Base-by-base conservation (phyloP, 2,113 vertebrate genomes). In the Garra rufa region DNA sequence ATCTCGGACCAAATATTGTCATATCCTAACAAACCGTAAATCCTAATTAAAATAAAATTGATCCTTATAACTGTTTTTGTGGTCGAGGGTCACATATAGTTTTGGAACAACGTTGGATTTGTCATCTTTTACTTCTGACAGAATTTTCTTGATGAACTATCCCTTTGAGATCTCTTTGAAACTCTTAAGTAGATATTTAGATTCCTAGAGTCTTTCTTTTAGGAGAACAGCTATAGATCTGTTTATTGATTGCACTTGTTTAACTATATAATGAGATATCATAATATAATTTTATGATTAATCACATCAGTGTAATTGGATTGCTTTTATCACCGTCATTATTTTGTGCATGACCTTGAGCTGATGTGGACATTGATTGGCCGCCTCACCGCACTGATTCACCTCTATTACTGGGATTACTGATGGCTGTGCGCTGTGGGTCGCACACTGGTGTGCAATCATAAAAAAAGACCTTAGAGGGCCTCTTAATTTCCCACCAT, bases 271-370 rank as follows among this genome's bases (percentile, higher is more conserved):
- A 65, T 63, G 44, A 50, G 77, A 8, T 8, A 70, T 82, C 63
- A 34, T 70, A 70, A 46, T 21, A 83, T 85, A 69, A 76, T 63
- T 43, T 14, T 17, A 9, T 74, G 77, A 78, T 88, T 82, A 82
- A 78, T 88, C 67, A 69, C 41, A 41, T 52, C 34, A 38, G 61
- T 78, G 75, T 74, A 86, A 90, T 90, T 77, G 21, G 46, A 76
- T 81, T 87, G 89, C 90, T 92, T 92, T 89, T 87, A 69, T 55
- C 82, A 87, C 89, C 89, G 87, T 89, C 88, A 87, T 92, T 44
- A 92, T 92, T 91, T 89, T 89, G 88, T 59, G 87, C 85, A 15
- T 92, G 94, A 94, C 93, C 93, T 94, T 95, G 93, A 92, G 89
- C 87, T 85, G 88, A 87, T 57, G 82, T 88, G 88, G 89, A 88